These are phyloP conservation scores for Pinctada fucata DNA, from an alignment of 2,888 invertebrate species.

Conservation along the genomic window DNA sequence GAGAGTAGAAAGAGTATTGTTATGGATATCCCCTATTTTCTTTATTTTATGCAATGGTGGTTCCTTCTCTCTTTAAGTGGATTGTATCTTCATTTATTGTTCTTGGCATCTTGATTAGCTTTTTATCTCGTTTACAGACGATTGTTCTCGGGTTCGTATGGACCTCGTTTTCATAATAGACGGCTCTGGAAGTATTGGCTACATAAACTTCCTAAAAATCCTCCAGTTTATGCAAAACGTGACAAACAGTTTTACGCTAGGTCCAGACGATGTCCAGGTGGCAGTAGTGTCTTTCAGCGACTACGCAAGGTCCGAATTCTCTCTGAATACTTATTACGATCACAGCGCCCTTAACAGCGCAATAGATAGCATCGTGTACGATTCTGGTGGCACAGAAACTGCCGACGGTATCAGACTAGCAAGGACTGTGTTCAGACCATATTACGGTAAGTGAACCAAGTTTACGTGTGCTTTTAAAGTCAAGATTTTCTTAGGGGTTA, in stretches of 20 bases:
- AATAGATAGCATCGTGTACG: conserved; percentile 30
- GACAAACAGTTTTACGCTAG: conserved; percentile 19
- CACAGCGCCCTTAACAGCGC: conserved; percentile 26
- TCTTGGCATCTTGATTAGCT: too few relatives aligned
- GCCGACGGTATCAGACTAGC: conserved; percentile 22
- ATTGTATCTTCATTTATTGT: too few relatives aligned
- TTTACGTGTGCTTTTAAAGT: too few relatives aligned
- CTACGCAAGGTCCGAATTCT: conserved; percentile 27
- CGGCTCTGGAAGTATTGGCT: conserved; percentile 47
- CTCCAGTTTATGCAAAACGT: conserved; percentile 35
- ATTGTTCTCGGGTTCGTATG: background rate
- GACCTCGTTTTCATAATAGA: conserved; percentile 46
- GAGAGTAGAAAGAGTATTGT: too few relatives aligned
- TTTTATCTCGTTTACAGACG: background rate
- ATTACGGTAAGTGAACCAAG: background rate
- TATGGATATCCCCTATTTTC: too few relatives aligned
- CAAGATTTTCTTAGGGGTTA: too few relatives aligned
- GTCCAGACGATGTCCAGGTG: conserved; percentile 23
- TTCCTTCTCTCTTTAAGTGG: too few relatives aligned
- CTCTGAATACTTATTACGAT: conserved; percentile 27
- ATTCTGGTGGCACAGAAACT: conserved; percentile 33
- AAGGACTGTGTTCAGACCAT: background rate
- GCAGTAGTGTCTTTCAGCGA: conserved; percentile 34
- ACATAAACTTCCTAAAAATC: conserved; percentile 34
- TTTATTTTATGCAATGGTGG: too few relatives aligned